Percentiles rank a stretch among this genome's conserved stretches.
Evolutionary conservation across 2,888 invertebrate genomes (phyloP).

Genomic region (Neocrepidodera transversa): DNA sequence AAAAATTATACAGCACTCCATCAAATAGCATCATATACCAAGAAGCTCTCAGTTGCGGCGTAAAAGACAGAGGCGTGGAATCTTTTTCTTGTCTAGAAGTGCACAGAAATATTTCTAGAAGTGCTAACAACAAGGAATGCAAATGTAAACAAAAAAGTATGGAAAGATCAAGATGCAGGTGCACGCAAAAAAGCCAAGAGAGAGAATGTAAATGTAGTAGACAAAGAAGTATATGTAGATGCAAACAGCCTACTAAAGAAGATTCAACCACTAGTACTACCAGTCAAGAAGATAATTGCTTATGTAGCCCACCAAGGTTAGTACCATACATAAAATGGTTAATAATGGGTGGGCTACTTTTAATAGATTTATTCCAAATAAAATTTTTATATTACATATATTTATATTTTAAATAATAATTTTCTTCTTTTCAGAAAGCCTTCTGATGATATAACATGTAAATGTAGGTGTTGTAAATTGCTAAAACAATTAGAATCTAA

Average conservation of each 20-base stretch:
- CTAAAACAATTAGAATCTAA: neutral
- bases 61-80: constrained; percentile 5
- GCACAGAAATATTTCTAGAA: constrained; percentile 7
- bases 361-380: too few species aligned
- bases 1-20: constrained; percentile 40
- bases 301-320: neutral
- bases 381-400: too few species aligned
- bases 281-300: neutral
- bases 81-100: constrained; percentile 18
- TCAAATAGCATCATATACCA: constrained; percentile 34
- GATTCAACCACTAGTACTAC: neutral
- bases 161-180: neutral
- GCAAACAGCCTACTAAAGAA: neutral
- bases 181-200: neutral
- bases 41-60: constrained; percentile 13
- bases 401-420: too few species aligned
- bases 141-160: neutral
- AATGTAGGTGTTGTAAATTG: neutral
- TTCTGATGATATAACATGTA: neutral
- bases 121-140: neutral
- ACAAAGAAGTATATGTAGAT: neutral
- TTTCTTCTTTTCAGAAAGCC: neutral
- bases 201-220: neutral
- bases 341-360: too few species aligned
- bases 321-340: neutral